These are phyloP conservation scores for Pseudochromis fuscus DNA, from an alignment of 2,797 vertebrate species.

Conservation along the genomic window DNA sequence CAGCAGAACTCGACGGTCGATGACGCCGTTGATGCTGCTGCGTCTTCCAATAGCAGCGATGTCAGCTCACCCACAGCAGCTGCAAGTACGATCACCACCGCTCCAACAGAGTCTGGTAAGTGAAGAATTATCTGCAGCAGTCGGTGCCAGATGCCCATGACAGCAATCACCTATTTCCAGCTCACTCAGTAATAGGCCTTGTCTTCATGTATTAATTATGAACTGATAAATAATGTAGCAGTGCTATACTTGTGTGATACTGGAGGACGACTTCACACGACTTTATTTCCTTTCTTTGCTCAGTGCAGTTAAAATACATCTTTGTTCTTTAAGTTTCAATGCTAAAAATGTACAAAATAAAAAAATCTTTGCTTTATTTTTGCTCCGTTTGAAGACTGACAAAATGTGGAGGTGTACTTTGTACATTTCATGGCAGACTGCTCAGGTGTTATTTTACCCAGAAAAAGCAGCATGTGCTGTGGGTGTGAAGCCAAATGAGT, in stretches of 20 bases:
- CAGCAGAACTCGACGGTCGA: slow-evolving; percentile 66
- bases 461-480: slow-evolving; percentile 30
- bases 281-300: neutral
- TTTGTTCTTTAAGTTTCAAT: neutral
- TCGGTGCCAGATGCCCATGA: neutral
- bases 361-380: neutral
- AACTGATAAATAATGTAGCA: slow-evolving; percentile 46
- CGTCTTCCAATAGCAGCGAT: slow-evolving; percentile 73
- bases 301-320: neutral
- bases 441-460: slow-evolving; percentile 43
- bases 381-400: neutral
- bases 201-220: slow-evolving; percentile 54
- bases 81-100: slow-evolving; percentile 8
- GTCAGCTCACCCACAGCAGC: slow-evolving; percentile 6
- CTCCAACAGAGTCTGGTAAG: slow-evolving; percentile 78
- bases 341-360: neutral
- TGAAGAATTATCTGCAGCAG: neutral
- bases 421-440: slow-evolving; percentile 28
- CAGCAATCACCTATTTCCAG: slow-evolving; percentile 37
- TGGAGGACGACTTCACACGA: slow-evolving; percentile 1
- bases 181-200: slow-evolving; percentile 25
- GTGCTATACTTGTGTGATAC: slow-evolving; percentile 6
- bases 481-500: slow-evolving; percentile 18
- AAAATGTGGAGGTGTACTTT: neutral
- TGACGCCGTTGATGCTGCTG: slow-evolving; percentile 20